Conservation (phyloP, 2,113 vertebrate species). For the Halichoerus grypus region DNA sequence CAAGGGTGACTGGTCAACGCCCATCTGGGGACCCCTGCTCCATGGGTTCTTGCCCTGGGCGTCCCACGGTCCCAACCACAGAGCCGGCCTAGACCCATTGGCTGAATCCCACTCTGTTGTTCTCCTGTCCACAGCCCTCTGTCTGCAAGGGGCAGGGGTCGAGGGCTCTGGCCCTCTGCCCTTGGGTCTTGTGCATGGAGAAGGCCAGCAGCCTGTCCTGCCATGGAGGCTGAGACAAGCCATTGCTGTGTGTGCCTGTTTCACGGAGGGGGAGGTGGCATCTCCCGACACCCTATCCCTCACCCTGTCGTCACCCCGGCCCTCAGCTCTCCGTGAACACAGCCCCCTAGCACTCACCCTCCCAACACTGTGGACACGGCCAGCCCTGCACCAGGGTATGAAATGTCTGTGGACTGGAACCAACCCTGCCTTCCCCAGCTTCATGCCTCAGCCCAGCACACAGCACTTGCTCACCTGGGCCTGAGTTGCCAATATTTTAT, state of each 20-base stretch:
- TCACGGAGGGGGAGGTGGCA: background rate
- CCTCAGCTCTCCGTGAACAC: background rate
- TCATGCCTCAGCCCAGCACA: rapidly evolving
- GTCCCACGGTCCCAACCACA: rapidly evolving
- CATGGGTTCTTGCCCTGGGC: background rate
- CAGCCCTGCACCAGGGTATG: rapidly evolving
- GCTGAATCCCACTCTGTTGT: too few species aligned
- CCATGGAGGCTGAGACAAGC: background rate
- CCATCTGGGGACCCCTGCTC: background rate
- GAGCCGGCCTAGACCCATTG: rapidly evolving
- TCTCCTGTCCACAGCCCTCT: background rate
- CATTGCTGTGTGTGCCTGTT: too few species aligned
- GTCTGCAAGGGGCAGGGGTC: background rate
- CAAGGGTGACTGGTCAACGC: too few species aligned
- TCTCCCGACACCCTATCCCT: rapidly evolving
- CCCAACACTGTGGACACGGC: rapidly evolving
- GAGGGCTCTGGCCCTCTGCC: background rate
- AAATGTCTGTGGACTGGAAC: rapidly evolving
- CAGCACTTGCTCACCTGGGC: rapidly evolving
- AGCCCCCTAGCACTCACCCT: rapidly evolving
- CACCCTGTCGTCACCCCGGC: too few species aligned
- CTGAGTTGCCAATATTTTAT: background rate
- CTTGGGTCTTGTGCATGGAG: background rate
- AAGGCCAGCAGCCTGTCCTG: background rate
- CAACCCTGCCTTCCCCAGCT: rapidly evolving